Evolutionary conservation across 2,113 vertebrate species (phyloP), one percentile per base, ranked within the genome.

Genomic region (Micronycteris hirsuta): DNA sequence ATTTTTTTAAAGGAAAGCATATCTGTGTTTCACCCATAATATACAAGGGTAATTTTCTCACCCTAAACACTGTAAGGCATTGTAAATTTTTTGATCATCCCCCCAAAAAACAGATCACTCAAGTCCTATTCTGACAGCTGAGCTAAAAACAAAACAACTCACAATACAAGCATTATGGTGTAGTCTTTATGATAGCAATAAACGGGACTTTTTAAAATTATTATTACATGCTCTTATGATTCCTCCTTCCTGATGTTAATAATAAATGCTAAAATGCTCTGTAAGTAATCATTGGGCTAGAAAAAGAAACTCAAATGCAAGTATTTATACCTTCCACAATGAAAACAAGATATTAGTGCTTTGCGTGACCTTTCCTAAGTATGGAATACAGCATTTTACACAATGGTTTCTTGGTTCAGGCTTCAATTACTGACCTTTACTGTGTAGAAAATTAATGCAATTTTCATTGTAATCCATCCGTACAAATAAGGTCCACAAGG

Each of bases 341-440:
- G 97, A 98, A 98, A 98, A 98, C 98, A 98, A 98, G 98, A 98
- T 97, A 95, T 97, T 97, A 98, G 97, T 98, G 98, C 98, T 97
- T 98, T 88, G 90, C 81, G 41, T 98, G 98, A 98, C 98, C 98
- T 98, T 98, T 98, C 97, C 95, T 98, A 98, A 98, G 95, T 96
- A 98, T 67, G 97, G 96, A 97, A 97, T 97, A 98, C 93, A 98
- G 94, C 97, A 93, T 97, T 98, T 98, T 98, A 97, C 96, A 98
- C 98, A 98, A 98, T 98, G 97, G 97, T 98, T 97, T 98, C 97
- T 98, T 97, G 98, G 98, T 98, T 98, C 98, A 97, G 97, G 98
- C 98, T 98, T 98, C 98, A 98, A 98, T 98, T 98, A 98, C 96
- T 98, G 98, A 98, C 98, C 98, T 98, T 98, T 98, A 97, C 98